Percentiles rank a stretch among this genome's conserved stretches.
These are phyloP conservation scores for Eilema caniola DNA, from an alignment of 2,888 invertebrate genomes.

Conservation along the genomic window DNA sequence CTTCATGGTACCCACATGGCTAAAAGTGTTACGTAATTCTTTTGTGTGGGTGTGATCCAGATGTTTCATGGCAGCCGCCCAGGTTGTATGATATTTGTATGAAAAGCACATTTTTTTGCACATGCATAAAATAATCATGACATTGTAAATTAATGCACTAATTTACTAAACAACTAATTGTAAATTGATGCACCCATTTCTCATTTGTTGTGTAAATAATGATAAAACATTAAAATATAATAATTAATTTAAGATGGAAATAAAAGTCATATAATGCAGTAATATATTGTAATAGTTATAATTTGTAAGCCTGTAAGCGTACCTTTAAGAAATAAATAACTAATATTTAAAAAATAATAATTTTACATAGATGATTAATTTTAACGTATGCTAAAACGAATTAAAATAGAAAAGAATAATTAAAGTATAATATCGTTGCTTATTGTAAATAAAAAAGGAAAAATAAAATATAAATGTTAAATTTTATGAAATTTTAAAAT, in stretches of 20 bases:
- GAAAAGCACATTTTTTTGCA: conserved; percentile 35
- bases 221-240: background rate
- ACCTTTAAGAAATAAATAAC: background rate
- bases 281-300: background rate
- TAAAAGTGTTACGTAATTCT: no score
- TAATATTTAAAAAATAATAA: background rate
- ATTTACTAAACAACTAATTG: conserved; percentile 47
- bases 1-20: no score
- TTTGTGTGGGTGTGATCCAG: no score
- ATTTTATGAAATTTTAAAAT: background rate
- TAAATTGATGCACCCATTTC: conserved; percentile 16
- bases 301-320: no score
- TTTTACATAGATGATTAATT: background rate
- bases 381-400: background rate
- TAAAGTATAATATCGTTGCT: background rate
- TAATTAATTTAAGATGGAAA: conserved; percentile 33
- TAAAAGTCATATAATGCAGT: conserved; percentile 19
- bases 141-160: conserved; percentile 53
- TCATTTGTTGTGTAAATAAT: conserved; percentile 36
- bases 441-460: conserved; percentile 1
- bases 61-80: background rate
- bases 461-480: no score
- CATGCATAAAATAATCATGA: conserved; percentile 17
- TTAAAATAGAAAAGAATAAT: background rate
- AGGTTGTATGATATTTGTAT: conserved; percentile 38